Evolutionary conservation across 2,113 vertebrate species (phyloP), one percentile per base, ranked within the genome.

Genomic region (Coptodon bakossiorum): DNA sequence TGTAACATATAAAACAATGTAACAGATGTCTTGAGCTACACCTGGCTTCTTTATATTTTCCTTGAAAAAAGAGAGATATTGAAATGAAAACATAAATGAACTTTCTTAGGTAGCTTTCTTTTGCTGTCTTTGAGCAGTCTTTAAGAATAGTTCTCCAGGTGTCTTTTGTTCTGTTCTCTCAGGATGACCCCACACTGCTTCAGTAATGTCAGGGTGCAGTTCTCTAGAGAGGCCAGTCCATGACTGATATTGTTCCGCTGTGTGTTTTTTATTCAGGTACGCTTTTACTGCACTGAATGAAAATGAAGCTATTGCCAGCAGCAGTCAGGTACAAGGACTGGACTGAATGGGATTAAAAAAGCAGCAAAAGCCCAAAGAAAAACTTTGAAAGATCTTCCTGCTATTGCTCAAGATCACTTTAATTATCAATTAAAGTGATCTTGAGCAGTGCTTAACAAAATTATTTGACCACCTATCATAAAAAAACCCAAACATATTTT

Each of bases 121-220:
- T 40, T 43, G 7, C 7, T 24, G n/a, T 71, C 66, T 9, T 71
- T 14, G 2, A 71, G n/a, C 36, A 1, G n/a, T 9, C 7, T 3
- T 71, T 2, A 71, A 40, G n/a, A 43, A 6, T 43, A 71, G 36
- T 24, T 71, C 0, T 71, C 7, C 0, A 0, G 11, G n/a, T 14
- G 0, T 24, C n/a, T 24, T n/a, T 63, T 68, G 36, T 68, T 40
- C 66, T 0, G 7, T 43, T 71, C 36, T 71, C 7, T 71, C 66
- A 71, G 10, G n/a, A 22, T 40, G 63, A 68, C n/a, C 63, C 7
- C 7, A 68, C 36, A 13, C 6, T 24, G 36, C 63, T 68, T 40
- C 11, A 71, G 0, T 68, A 68, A 68, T 68, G 63, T 68, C 11
- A 38, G 11, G 6, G 11, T 40, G 0, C 36, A 24, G 66, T 14